Conservation (phyloP, 1,140 invertebrate genomes). For the Drosophila nikananu region DNA sequence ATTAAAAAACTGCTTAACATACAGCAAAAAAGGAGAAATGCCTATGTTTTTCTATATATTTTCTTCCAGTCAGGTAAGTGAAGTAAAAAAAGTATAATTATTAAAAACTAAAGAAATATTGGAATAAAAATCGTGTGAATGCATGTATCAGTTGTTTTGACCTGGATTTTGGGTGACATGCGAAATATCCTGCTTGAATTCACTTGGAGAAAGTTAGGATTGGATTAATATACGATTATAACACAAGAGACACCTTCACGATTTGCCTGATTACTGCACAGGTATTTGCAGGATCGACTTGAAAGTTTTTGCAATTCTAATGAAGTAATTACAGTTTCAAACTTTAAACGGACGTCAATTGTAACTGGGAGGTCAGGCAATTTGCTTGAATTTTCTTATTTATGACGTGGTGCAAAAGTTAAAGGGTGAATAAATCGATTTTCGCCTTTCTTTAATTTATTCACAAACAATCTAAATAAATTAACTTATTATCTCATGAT, state of each 20-base stretch:
- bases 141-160: background rate
- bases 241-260: background rate
- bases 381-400: background rate
- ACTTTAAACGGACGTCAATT: background rate
- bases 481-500: too few species aligned
- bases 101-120: background rate
- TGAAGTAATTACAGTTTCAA: background rate
- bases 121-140: background rate
- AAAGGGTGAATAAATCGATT: background rate
- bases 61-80: background rate
- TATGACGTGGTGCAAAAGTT: background rate
- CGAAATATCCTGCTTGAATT: too few species aligned
- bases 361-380: background rate
- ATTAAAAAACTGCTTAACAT: background rate
- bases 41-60: background rate
- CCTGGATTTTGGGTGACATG: background rate
- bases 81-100: background rate
- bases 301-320: slow-evolving; percentile 1
- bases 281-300: background rate
- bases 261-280: background rate
- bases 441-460: background rate
- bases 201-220: too few species aligned
- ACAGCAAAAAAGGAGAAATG: background rate
- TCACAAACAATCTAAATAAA: background rate
- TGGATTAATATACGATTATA: too few species aligned